Evolutionary conservation across 2,888 invertebrate species (phyloP).

Genomic region (Andrena flavipes): DNA sequence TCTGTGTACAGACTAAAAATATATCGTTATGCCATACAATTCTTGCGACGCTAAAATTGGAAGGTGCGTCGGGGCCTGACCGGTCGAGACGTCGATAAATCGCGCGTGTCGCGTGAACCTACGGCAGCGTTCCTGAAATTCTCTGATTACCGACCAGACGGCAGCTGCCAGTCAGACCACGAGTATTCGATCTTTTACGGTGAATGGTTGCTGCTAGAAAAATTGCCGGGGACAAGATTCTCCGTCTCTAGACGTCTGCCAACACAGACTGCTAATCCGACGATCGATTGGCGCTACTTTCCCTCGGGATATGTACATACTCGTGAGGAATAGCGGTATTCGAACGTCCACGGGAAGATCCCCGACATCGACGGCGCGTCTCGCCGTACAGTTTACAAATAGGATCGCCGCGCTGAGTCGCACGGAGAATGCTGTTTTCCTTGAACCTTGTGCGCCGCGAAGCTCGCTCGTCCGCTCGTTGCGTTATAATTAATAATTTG

Average conservation of each 20-base stretch:
- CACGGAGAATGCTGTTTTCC: constrained; percentile 77
- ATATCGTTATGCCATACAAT: constrained; percentile 57
- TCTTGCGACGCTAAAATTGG: constrained; percentile 56
- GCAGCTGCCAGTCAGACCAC: background rate
- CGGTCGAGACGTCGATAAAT: constrained; percentile 1
- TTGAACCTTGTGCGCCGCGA: constrained; percentile 78
- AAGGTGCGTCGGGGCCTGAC: constrained; percentile 10
- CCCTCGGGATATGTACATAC: no score
- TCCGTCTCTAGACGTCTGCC: no score
- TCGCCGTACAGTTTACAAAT: constrained; percentile 51
- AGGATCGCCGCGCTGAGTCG: constrained; percentile 27
- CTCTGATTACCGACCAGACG: background rate
- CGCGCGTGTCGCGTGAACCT: background rate
- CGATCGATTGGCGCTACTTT: no score
- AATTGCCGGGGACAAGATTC: no score
- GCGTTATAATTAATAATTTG: constrained; percentile 78
- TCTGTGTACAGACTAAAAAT: constrained; percentile 55
- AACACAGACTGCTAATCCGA: no score
- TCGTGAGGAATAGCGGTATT: background rate
- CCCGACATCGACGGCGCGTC: background rate
- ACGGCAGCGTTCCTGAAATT: constrained; percentile 16
- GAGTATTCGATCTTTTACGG: background rate
- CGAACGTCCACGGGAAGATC: background rate
- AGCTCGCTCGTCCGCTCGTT: constrained; percentile 46
- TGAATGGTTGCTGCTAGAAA: background rate